Evolutionary conservation across 2,797 vertebrate genomes (phyloP), one percentile per base, ranked within the genome.

Genomic region (Catharus ustulatus): DNA sequence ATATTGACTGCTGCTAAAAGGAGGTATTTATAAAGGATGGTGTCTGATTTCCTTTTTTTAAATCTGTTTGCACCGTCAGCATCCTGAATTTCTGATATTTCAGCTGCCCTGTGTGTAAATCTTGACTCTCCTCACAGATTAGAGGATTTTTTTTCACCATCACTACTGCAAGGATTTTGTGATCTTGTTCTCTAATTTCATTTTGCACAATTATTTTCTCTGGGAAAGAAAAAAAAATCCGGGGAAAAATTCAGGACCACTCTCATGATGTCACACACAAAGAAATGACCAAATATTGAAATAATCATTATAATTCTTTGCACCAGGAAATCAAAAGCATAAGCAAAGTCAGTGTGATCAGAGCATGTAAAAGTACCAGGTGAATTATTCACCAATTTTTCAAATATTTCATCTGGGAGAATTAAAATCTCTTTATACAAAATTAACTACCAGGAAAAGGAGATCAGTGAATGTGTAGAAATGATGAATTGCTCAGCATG

Each of bases 91-190:
- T 49, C 15, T 71, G 26, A 1, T 43, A 18, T 57, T 94, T 89
- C 34, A 19, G 3, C 10, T 32, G 34, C 1, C 6, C 8, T 58
- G 8, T 15, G 5, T 34, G 8, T n/a, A 36, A 52, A 38, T 23
- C 23, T 48, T 66, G 11, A 45, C 5, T 57, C 9, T 27, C 9
- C 5, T 75, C 27, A 34, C 1, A 24, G 23, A 24, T 36, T 5
- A 29, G 5, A 61, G 11, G 19, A 3, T 15, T 40, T 69, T 69
- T 71, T 66, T 71, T 55, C 16, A 27, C 23, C 22, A 34, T 12
- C 0, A 0, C 1, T 26, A 1, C 21, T 12, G 3, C 5, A 29
- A 20, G 18, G 42, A 38, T 76, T 76, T 92, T 80, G 6, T 49
- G 12, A 40, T 11, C 2, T 80, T 52, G 6, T 15, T 69, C 38